Evolutionary conservation across 2,113 vertebrate genomes (phyloP).

Genomic region (Notechis scutatus): DNA sequence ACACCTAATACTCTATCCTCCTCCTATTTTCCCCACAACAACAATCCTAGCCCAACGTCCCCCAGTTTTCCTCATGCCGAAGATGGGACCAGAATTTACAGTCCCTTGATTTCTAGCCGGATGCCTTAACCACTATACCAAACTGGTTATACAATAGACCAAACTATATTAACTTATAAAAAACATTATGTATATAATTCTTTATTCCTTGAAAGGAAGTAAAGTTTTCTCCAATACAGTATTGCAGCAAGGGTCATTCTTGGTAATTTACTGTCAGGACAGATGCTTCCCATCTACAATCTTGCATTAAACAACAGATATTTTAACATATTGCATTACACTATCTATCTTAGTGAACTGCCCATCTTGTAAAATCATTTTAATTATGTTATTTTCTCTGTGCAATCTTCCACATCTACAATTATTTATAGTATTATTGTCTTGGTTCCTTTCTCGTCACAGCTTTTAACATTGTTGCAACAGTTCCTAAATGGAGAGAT

Average conservation of each 20-base stretch:
- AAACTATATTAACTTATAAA: neutral
- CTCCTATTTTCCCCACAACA: neutral
- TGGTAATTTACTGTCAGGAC: slow-evolving; percentile 35
- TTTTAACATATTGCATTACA: slow-evolving; percentile 67
- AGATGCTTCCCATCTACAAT: slow-evolving; percentile 68
- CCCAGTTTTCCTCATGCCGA: neutral
- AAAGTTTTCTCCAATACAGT: neutral
- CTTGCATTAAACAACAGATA: slow-evolving; percentile 57
- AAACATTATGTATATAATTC: accelerated
- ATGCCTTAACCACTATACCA: neutral
- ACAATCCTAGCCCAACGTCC: neutral
- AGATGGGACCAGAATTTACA: neutral
- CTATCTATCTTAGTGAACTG: slow-evolving; percentile 61
- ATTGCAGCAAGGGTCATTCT: neutral
- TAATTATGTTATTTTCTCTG: slow-evolving; percentile 68
- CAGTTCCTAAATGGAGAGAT: slow-evolving; percentile 52
- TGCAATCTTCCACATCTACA: slow-evolving; percentile 64
- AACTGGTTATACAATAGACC: neutral
- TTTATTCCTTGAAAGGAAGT: neutral
- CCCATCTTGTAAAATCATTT: slow-evolving; percentile 69
- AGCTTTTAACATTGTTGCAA: slow-evolving; percentile 61
- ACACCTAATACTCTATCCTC: neutral
- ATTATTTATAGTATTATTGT: slow-evolving; percentile 71
- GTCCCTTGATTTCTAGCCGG: neutral
- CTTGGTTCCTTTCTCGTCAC: slow-evolving; percentile 64